Evolutionary conservation across 2,888 invertebrate species (phyloP).

Genomic region (Spisula subtruncata): DNA sequence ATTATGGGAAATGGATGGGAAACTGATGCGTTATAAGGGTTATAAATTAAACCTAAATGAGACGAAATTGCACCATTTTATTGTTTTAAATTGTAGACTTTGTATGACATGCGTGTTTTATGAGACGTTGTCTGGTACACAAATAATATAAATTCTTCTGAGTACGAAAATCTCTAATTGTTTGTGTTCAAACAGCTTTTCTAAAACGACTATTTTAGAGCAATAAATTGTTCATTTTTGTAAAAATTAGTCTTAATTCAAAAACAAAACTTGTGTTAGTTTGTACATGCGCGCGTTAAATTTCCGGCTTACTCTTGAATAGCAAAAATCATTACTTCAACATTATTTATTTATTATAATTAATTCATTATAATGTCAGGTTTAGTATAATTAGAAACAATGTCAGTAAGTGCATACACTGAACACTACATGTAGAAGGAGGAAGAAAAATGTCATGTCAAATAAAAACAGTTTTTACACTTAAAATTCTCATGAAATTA

Average conservation of each 20-base stretch:
- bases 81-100: background rate
- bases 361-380: slow-evolving; percentile 1
- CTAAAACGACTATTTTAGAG: too few species aligned
- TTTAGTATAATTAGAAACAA: background rate
- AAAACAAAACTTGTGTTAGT: too few species aligned
- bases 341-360: background rate
- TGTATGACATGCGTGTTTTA: background rate
- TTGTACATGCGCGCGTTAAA: too few species aligned
- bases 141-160: background rate
- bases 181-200: too few species aligned
- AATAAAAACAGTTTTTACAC: slow-evolving; percentile 17
- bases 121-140: background rate
- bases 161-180: too few species aligned
- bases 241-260: too few species aligned
- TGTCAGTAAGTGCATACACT: background rate
- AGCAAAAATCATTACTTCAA: background rate
- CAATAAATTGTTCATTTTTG: too few species aligned
- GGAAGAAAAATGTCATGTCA: slow-evolving; percentile 26
- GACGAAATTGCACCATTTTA: background rate
- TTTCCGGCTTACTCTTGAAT: too few species aligned
- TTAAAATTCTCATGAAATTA: background rate
- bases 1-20: background rate
- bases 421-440: background rate
- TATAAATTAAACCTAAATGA: background rate
- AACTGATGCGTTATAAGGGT: background rate